Conservation (phyloP, 2,888 invertebrate genomes). For the Sinhomidia bicolor region DNA sequence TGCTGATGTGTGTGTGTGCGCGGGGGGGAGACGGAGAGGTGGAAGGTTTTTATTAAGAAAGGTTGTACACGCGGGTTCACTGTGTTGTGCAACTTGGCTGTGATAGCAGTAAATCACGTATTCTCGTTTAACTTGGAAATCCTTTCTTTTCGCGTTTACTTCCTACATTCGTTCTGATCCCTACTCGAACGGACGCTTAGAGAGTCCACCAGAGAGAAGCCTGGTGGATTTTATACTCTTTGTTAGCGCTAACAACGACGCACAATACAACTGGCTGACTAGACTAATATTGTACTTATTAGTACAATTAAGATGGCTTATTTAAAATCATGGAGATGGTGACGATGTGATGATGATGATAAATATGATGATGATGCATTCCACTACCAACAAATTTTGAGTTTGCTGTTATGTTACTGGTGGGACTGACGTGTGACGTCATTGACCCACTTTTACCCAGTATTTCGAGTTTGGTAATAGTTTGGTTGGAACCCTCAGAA, state of each 20-base stretch:
- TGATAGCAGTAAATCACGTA: constrained; percentile 14
- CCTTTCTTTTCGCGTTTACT: neutral
- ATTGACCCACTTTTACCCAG: neutral
- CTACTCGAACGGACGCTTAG: too few relatives aligned
- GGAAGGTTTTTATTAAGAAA: neutral
- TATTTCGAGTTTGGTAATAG: too few relatives aligned
- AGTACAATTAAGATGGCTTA: neutral
- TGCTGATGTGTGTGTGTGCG: neutral
- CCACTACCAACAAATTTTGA: neutral
- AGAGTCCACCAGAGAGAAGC: too few relatives aligned
- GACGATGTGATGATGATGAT: too few relatives aligned
- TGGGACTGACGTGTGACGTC: too few relatives aligned
- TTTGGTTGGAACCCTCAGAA: neutral
- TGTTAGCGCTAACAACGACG: too few relatives aligned
- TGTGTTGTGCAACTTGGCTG: neutral
- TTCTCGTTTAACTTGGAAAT: constrained; percentile 4
- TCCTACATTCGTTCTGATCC: neutral
- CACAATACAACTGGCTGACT: too few relatives aligned
- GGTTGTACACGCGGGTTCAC: neutral
- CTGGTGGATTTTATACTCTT: too few relatives aligned
- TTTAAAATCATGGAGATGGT: neutral
- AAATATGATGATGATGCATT: neutral
- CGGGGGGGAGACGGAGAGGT: too few relatives aligned
- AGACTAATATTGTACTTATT: neutral
- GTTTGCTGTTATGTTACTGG: neutral